Conservation (phyloP, 2,888 invertebrate genomes). For the Eremobia ochroleuca region DNA sequence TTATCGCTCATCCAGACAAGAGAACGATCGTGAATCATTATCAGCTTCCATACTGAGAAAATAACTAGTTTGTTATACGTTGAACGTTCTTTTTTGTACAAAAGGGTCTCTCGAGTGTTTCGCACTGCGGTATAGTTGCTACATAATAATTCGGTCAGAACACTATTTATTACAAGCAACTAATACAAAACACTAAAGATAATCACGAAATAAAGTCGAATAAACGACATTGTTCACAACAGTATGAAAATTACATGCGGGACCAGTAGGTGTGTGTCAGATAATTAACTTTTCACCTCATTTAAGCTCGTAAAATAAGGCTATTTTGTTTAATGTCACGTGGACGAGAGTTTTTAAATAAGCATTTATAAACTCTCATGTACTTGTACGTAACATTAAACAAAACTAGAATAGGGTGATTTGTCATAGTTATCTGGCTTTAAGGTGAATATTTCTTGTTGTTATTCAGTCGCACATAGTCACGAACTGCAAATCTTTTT, state of each 20-base stretch:
- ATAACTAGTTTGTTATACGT: no score
- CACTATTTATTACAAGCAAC: constrained; percentile 36
- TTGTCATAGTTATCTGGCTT: background rate
- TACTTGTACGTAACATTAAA: background rate
- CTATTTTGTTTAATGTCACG: no score
- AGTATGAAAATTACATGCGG: background rate
- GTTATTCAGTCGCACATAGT: background rate
- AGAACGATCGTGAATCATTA: no score
- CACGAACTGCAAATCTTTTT: no score
- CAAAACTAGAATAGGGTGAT: background rate
- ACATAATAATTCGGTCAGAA: constrained; percentile 42
- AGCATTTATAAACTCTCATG: background rate
- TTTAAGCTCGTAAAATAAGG: background rate
- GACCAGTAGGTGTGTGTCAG: background rate
- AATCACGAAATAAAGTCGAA: background rate
- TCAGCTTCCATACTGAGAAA: no score
- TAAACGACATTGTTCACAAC: background rate
- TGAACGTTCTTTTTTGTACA: no score
- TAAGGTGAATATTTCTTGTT: background rate
- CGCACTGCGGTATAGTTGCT: constrained; percentile 21
- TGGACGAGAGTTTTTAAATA: no score
- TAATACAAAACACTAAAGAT: background rate
- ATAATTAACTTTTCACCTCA: background rate
- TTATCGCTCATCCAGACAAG: no score
- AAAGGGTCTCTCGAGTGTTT: no score